Percentiles rank a stretch among this genome's conserved stretches.
These are phyloP conservation scores for Nasonia giraulti DNA, from an alignment of 1,140 invertebrate genomes.

Conservation along the genomic window DNA sequence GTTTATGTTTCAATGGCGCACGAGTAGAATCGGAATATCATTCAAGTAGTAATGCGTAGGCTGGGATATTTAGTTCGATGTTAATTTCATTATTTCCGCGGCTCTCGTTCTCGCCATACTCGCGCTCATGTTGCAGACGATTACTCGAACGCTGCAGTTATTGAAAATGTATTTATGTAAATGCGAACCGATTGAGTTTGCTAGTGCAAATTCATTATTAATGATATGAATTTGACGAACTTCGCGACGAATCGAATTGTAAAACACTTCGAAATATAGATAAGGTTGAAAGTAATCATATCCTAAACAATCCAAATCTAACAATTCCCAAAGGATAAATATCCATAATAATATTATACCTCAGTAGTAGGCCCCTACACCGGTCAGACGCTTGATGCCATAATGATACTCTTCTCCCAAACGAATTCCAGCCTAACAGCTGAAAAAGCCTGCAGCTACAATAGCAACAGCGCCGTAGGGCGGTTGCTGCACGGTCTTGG, in stretches of 20 bases:
- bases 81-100: neutral
- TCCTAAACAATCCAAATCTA: no score
- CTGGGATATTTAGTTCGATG: neutral
- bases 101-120: neutral
- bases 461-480: neutral
- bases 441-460: neutral
- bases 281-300: no score
- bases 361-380: no score
- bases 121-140: neutral
- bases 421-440: neutral
- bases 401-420: neutral
- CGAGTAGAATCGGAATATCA: neutral
- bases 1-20: neutral
- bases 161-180: neutral
- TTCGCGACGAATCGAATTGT: no score
- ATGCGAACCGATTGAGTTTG: no score
- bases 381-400: neutral
- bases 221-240: no score
- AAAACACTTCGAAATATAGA: no score
- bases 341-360: neutral
- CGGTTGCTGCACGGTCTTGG: conserved; percentile 14
- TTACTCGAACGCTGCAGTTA: neutral
- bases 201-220: no score
- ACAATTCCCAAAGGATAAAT: neutral
- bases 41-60: neutral